Evolutionary conservation across 2,113 vertebrate genomes (phyloP).

Genomic region (Syngnathus typhle): DNA sequence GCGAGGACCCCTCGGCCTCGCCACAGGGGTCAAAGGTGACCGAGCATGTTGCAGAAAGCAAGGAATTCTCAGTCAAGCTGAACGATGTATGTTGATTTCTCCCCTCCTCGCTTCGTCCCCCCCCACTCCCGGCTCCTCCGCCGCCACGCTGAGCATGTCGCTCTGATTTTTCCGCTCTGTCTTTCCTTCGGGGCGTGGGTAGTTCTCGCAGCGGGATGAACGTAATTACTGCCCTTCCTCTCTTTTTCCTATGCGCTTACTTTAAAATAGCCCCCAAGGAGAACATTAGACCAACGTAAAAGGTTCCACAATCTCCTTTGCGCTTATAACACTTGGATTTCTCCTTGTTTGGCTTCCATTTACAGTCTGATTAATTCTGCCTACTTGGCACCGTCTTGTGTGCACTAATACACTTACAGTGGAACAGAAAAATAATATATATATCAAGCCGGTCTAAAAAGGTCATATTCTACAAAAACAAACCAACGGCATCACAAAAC

Average conservation of each 20-base stretch:
- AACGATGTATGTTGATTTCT: conserved; percentile 99
- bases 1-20: conserved; percentile 86
- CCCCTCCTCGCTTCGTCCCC: conserved; percentile 73
- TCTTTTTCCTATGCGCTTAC: conserved; percentile 55
- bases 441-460: background rate
- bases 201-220: conserved; percentile 71
- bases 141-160: conserved; percentile 82
- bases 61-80: conserved; percentile 99
- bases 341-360: conserved; percentile 42
- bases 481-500: background rate
- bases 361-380: conserved; percentile 11
- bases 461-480: background rate
- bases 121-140: conserved; percentile 43
- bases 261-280: conserved; percentile 62
- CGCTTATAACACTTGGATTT: conserved; percentile 14
- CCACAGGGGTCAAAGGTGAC: conserved; percentile 99
- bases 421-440: background rate
- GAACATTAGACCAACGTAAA: conserved; percentile 45
- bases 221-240: conserved; percentile 49
- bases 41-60: conserved; percentile 98
- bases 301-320: conserved; percentile 21
- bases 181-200: conserved; percentile 47
- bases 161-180: conserved; percentile 45
- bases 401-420: conserved; percentile 41
- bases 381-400: conserved; percentile 25